phyloP scores from a whole-genome alignment of 2,888 invertebrate species.

The Mimachlamys varia region DNA sequence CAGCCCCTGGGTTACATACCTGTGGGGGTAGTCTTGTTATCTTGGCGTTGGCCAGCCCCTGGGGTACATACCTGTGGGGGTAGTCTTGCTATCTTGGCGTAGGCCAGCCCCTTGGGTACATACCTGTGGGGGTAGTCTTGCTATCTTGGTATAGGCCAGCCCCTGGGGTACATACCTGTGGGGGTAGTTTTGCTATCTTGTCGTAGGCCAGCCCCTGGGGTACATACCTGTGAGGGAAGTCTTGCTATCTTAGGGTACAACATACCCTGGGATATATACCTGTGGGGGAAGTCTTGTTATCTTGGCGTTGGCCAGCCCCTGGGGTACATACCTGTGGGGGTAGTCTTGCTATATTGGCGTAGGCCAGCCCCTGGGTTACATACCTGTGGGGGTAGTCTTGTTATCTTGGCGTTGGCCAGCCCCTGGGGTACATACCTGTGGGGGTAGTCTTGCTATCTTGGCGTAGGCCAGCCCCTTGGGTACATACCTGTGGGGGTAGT shows the following conservation, averaged over 20 bases:
- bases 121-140: conserved; percentile 92
- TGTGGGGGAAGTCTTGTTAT: conserved; percentile 93
- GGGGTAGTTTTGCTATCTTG: neutral
- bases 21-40: conserved; percentile 93
- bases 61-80: conserved; percentile 91
- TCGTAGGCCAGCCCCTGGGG: neutral
- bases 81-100: conserved; percentile 93
- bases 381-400: conserved; percentile 92
- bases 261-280: conserved; percentile 91
- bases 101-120: conserved; percentile 87
- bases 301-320: conserved; percentile 95
- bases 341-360: neutral
- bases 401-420: conserved; percentile 94
- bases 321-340: conserved; percentile 85
- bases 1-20: conserved; percentile 80
- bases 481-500: conserved; percentile 92
- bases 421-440: conserved; percentile 93
- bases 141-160: conserved; percentile 94
- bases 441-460: conserved; percentile 92
- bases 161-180: conserved; percentile 90
- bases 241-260: conserved; percentile 96
- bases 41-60: conserved; percentile 95
- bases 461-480: conserved; percentile 97
- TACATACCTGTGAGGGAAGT: conserved; percentile 89
- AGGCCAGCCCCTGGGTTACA: neutral